Evolutionary conservation across 2,113 vertebrate genomes (phyloP).

Genomic region (Panthera tigris): DNA sequence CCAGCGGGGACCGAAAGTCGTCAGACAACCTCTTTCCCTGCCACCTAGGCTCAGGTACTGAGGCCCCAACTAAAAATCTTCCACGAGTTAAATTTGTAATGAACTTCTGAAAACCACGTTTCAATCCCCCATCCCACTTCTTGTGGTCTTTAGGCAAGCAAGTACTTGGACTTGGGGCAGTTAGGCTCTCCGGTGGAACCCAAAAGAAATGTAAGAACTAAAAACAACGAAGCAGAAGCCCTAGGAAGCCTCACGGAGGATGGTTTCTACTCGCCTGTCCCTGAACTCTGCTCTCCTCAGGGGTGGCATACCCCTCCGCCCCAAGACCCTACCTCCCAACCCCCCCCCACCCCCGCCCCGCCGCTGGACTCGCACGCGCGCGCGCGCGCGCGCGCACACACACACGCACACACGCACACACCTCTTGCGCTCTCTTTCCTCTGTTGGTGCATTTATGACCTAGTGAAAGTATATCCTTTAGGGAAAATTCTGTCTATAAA

Average conservation of each 20-base stretch:
- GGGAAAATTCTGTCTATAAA: constrained; percentile 73
- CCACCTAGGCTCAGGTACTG: background rate
- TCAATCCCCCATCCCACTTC: background rate
- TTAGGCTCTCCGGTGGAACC: background rate
- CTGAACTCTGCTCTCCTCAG: background rate
- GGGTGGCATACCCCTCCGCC: background rate
- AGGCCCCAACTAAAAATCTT: background rate
- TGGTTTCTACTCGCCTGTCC: background rate
- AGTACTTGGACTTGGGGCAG: background rate
- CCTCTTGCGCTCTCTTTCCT: constrained; percentile 18
- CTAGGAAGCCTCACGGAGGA: background rate
- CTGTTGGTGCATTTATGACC: constrained; percentile 71
- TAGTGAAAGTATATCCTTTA: constrained; percentile 76
- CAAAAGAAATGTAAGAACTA: background rate
- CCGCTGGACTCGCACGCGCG: accelerated
- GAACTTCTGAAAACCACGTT: background rate
- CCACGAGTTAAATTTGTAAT: background rate
- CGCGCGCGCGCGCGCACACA: background rate
- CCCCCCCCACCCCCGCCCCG: no score
- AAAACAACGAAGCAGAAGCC: background rate
- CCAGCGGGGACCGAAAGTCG: background rate
- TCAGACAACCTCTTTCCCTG: background rate
- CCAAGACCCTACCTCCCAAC: no score
- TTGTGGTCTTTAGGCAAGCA: background rate
- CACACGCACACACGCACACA: background rate